A percentile compares a stretch with the other conserved stretches of the same genome.
Evolutionary conservation across 2,888 invertebrate species (phyloP).

Genomic region (Rhabditoides inermis): DNA sequence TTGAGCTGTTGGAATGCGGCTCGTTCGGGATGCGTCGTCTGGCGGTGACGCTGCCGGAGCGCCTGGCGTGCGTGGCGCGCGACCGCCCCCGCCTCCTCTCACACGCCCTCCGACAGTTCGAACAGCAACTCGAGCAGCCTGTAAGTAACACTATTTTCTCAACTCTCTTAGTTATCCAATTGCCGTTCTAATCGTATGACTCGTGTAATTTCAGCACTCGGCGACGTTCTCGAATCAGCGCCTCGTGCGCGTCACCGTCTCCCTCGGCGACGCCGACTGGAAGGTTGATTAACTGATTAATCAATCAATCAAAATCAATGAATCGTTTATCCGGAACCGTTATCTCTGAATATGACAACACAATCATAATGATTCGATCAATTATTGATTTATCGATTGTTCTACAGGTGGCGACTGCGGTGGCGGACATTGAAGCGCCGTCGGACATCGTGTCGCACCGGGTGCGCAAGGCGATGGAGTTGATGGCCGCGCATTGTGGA

Average conservation of each 20-base stretch:
- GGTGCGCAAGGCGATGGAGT: conserved; percentile 8
- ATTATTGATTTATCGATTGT: not conserved
- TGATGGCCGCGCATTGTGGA: too few relatives aligned
- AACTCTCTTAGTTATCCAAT: not conserved
- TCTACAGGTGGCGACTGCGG: conserved; percentile 24
- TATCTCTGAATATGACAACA: too few relatives aligned
- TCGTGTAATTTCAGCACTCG: too few relatives aligned
- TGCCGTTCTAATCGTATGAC: not conserved
- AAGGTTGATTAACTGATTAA: too few relatives aligned
- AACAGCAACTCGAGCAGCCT: conserved; percentile 6
- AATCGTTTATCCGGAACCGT: too few relatives aligned
- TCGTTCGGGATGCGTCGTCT: conserved; percentile 26
- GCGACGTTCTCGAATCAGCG: too few relatives aligned
- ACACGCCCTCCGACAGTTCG: conserved; percentile 22
- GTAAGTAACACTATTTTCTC: not conserved
- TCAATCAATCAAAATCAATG: too few relatives aligned
- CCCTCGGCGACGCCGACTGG: conserved; percentile 26
- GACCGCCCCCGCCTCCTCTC: conserved; percentile 31
- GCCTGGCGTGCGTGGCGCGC: conserved; percentile 26
- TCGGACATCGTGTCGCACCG: conserved; percentile 33
- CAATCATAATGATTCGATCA: too few relatives aligned
- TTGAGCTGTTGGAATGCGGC: conserved; percentile 18
- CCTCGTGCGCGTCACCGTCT: conserved; percentile 28
- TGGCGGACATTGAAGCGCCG: conserved; percentile 35
- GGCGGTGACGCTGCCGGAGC: conserved; percentile 28